Percentiles rank a stretch among this genome's conserved stretches.
Conservation (phyloP, 2,797 vertebrate genomes). For the Sebastes taczanowskii region DNA sequence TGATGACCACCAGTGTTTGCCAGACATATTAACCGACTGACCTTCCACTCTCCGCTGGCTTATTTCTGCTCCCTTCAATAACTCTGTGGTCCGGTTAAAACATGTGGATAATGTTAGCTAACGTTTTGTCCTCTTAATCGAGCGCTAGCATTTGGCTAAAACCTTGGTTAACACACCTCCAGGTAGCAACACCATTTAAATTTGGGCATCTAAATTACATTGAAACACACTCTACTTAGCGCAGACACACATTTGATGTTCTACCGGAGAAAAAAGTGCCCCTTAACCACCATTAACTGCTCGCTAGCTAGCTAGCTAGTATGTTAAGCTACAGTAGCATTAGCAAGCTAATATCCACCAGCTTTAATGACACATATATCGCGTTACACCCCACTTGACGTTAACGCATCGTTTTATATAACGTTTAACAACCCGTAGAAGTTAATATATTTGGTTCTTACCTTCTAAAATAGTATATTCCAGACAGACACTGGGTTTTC, state of each 20-base stretch:
- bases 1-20: too few species aligned
- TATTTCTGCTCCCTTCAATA: too few species aligned
- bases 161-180: not conserved
- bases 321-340: not conserved
- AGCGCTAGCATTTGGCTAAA: not conserved
- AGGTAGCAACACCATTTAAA: not conserved
- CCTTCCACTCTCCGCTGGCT: too few species aligned
- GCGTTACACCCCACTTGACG: not conserved
- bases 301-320: not conserved
- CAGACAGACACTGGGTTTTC: not conserved
- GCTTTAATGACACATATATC: not conserved
- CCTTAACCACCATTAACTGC: not conserved
- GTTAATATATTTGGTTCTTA: not conserved
- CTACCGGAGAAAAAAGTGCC: not conserved
- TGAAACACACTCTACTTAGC: not conserved
- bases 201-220: not conserved
- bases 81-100: not conserved
- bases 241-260: not conserved
- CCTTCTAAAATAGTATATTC: not conserved
- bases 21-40: too few species aligned
- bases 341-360: not conserved
- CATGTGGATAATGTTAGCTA: not conserved
- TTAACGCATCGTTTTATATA: not conserved
- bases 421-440: not conserved
- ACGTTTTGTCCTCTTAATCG: not conserved